These are phyloP conservation scores for Cirrhinus molitorella DNA, from an alignment of 2,797 vertebrate species.

Conservation along the genomic window DNA sequence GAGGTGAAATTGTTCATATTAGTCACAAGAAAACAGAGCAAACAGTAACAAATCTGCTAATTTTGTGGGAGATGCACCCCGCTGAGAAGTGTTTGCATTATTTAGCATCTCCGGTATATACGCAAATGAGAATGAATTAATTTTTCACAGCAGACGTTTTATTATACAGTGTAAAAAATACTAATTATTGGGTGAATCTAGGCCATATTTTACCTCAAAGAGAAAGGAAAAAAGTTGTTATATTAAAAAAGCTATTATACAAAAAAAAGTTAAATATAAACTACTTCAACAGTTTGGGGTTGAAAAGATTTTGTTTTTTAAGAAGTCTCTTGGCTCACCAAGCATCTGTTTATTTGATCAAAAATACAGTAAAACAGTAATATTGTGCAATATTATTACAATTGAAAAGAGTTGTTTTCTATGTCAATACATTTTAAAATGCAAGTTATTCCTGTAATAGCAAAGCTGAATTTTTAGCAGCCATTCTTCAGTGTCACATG, in stretches of 20 bases:
- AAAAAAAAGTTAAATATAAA: no score
- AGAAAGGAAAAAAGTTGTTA: neutral
- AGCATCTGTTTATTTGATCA: neutral
- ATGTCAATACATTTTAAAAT: neutral
- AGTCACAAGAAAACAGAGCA: slow-evolving; percentile 9
- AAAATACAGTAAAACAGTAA: neutral
- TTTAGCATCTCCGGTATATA: slow-evolving; percentile 36
- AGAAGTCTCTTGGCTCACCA: neutral
- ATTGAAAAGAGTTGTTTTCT: neutral
- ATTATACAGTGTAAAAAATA: neutral
- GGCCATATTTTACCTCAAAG: neutral
- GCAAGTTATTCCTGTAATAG: neutral
- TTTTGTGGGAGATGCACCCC: slow-evolving; percentile 32
- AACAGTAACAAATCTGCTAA: slow-evolving; percentile 42
- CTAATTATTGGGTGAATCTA: neutral
- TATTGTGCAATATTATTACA: neutral
- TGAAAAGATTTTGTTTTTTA: neutral
- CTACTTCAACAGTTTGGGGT: neutral
- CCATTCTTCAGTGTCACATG: neutral
- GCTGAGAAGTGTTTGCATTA: slow-evolving; percentile 49
- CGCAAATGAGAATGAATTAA: slow-evolving; percentile 30
- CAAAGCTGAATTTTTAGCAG: neutral
- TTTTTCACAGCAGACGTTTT: slow-evolving; percentile 12
- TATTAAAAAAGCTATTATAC: neutral
- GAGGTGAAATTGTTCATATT: neutral